phyloP scores from a whole-genome alignment of 2,888 invertebrate genomes.

The Pyrochroa serraticornis region DNA sequence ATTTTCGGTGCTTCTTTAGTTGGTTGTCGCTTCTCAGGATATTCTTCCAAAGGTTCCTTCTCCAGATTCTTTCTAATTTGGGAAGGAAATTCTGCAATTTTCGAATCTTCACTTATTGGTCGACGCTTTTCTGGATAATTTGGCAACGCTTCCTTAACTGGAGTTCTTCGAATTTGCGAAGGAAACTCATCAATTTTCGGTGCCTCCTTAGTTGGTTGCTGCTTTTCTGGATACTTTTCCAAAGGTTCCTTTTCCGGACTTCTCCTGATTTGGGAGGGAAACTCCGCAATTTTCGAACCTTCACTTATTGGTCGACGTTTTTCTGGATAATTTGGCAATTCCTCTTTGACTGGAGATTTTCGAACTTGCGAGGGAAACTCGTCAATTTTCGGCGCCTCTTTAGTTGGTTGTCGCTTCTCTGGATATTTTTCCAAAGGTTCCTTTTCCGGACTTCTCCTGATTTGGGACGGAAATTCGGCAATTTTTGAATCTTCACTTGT shows the following conservation, averaged over 20 bases:
- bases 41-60: constrained; percentile 31
- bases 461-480: constrained; percentile 29
- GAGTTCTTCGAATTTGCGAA: constrained; percentile 26
- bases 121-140: constrained; percentile 22
- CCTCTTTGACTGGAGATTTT: constrained; percentile 30
- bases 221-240: constrained; percentile 30
- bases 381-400: constrained; percentile 26
- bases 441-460: constrained; percentile 32
- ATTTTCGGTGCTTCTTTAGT: constrained; percentile 25
- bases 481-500: constrained; percentile 11
- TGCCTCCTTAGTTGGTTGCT: constrained; percentile 11
- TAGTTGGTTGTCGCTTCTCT: constrained; percentile 23
- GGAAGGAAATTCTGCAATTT: constrained; percentile 20
- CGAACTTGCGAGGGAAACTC: constrained; percentile 41
- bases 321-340: constrained; percentile 15
- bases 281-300: constrained; percentile 26
- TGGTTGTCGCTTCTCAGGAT: constrained; percentile 29
- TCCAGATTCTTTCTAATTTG: constrained; percentile 33
- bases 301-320: constrained; percentile 25
- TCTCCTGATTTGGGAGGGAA: constrained; percentile 41
- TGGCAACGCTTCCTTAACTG: constrained; percentile 21
- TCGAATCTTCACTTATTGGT: constrained; percentile 9
- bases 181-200: constrained; percentile 31
- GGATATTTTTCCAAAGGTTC: constrained; percentile 32
- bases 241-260: constrained; percentile 30